phyloP scores from a whole-genome alignment of 2,888 invertebrate genomes.

The Dorcus parallelipipedus region DNA sequence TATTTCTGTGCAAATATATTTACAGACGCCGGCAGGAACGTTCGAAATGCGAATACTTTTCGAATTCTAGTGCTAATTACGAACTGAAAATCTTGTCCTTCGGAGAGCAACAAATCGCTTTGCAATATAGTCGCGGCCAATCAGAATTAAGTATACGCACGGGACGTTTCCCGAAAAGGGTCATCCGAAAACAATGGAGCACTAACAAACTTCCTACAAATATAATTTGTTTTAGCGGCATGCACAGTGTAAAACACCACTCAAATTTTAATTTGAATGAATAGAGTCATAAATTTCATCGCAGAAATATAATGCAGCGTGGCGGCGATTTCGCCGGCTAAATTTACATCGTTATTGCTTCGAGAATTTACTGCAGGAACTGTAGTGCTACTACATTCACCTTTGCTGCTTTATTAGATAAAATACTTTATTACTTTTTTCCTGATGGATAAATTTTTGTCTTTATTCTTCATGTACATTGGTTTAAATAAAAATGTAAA shows the following conservation, averaged over 20 bases:
- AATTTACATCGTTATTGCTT: conserved; percentile 51
- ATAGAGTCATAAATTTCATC: conserved; percentile 42
- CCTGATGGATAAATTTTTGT: conserved; percentile 3
- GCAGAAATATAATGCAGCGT: conserved; percentile 46
- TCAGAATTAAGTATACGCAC: conserved; percentile 15
- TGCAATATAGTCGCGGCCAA: conserved; percentile 4
- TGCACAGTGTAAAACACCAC: conserved; percentile 40
- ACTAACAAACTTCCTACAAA: conserved; percentile 38
- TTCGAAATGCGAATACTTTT: not conserved
- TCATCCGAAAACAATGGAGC: conserved; percentile 34
- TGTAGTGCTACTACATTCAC: conserved; percentile 7
- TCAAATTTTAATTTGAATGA: conserved; percentile 49
- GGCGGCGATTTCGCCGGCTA: conserved; percentile 45
- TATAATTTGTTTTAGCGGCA: conserved; percentile 32
- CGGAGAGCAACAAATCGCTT: conserved; percentile 12
- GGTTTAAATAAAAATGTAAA: too few species aligned
- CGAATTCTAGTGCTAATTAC: conserved; percentile 1
- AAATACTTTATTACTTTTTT: conserved; percentile 15
- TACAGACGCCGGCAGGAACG: not conserved
- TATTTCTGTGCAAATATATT: conserved; percentile 17
- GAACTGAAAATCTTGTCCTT: conserved; percentile 5
- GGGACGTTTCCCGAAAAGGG: conserved; percentile 19
- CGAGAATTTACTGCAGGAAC: conserved; percentile 42
- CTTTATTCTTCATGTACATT: too few species aligned
- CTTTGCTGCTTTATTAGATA: conserved; percentile 12